Conservation (phyloP, 1,140 invertebrate genomes). For the Amphibalanus amphitrite region DNA sequence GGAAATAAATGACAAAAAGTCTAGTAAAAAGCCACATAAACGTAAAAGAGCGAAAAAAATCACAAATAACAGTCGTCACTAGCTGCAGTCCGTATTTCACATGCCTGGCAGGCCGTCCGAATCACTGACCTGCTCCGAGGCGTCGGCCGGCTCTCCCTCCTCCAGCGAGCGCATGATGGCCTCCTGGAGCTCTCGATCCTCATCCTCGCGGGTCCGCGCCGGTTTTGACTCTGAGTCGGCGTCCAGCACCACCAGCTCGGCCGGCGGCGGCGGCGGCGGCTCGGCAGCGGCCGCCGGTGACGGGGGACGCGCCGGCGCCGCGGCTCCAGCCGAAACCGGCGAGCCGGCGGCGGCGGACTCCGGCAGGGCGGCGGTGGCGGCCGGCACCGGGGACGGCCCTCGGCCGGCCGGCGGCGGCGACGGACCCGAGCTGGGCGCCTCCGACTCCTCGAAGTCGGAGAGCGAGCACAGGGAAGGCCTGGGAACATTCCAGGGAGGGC, state of each 20-base stretch:
- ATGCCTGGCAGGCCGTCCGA: too few species aligned
- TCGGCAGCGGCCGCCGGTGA: too few species aligned
- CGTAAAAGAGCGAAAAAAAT: too few species aligned
- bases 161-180: constrained; percentile 14
- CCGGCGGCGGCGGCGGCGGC: constrained; percentile 4
- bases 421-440: constrained; percentile 7
- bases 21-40: too few species aligned
- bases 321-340: neutral
- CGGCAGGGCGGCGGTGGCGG: too few species aligned
- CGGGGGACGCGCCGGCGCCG: constrained; percentile 9
- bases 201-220: constrained; percentile 1
- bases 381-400: constrained; percentile 6
- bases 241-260: constrained; percentile 11
- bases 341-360: neutral
- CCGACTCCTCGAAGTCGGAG: constrained; percentile 1
- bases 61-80: too few species aligned
- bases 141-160: constrained; percentile 14
- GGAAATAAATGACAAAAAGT: too few species aligned
- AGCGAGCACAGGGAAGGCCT: neutral
- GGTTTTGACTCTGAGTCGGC: neutral
- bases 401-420: too few species aligned
- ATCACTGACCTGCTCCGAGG: constrained; percentile 9
- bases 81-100: too few species aligned
- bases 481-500: too few species aligned
- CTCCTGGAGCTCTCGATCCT: constrained; percentile 16